Conservation (phyloP, 1,140 invertebrate genomes). For the Chironomus tepperi region DNA sequence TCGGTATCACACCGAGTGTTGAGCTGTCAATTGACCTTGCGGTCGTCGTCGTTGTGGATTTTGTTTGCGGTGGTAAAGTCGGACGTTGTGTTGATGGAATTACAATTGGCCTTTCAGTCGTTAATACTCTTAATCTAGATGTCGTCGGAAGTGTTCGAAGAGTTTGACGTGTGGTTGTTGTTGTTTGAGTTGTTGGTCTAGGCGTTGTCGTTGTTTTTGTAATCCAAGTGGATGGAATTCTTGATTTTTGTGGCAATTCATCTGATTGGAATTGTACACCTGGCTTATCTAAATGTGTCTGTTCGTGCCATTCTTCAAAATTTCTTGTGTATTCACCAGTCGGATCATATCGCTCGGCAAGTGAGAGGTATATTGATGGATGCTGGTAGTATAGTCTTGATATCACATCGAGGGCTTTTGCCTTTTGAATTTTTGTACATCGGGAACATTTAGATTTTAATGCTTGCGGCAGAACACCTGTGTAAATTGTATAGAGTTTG, state of each 20-base stretch:
- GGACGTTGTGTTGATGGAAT: neutral
- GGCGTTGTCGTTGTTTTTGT: neutral
- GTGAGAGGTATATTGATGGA: constrained; percentile 47
- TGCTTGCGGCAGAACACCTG: constrained; percentile 54
- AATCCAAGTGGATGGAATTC: neutral
- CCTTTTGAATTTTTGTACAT: constrained; percentile 51
- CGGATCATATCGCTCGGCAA: constrained; percentile 49
- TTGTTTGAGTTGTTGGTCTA: neutral
- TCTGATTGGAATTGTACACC: neutral
- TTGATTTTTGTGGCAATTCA: neutral
- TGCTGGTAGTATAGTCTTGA: constrained; percentile 47
- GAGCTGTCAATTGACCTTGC: neutral
- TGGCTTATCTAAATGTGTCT: neutral
- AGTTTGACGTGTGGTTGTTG: neutral
- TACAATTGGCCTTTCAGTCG: neutral
- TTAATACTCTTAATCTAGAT: neutral
- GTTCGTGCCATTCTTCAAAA: constrained; percentile 37
- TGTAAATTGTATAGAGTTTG: neutral
- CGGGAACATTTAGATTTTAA: constrained; percentile 49
- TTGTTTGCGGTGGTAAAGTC: neutral
- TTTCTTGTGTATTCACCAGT: constrained; percentile 44
- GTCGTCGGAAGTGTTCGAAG: neutral
- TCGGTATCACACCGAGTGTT: neutral
- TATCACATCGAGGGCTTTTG: constrained; percentile 45
- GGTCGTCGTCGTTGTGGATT: neutral